These are phyloP conservation scores for Oxyteleia sp. DNA, from an alignment of 2,888 invertebrate genomes.

Conservation along the genomic window DNA sequence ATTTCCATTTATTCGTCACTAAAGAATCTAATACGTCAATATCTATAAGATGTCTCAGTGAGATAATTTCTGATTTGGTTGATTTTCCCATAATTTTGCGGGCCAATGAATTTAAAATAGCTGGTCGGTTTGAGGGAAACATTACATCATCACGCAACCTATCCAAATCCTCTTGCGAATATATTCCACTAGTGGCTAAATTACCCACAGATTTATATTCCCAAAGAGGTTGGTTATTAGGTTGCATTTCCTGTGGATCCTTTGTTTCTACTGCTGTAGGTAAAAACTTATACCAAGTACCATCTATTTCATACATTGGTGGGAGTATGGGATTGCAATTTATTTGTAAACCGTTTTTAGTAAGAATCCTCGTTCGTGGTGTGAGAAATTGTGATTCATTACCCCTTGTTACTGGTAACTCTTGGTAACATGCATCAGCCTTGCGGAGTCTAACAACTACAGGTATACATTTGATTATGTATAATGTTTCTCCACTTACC, in stretches of 20 bases:
- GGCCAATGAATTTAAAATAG: background rate
- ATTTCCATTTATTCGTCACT: background rate
- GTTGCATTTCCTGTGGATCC: background rate
- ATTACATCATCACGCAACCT: background rate
- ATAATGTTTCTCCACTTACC: slow-evolving; percentile 76
- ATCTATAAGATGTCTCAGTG: background rate
- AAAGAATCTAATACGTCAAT: background rate
- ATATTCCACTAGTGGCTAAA: background rate
- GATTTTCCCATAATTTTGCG: background rate
- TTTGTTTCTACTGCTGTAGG: background rate
- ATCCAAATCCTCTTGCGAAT: background rate
- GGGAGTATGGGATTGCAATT: slow-evolving; percentile 72
- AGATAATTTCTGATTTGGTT: background rate
- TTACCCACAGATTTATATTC: background rate
- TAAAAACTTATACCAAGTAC: slow-evolving; percentile 56
- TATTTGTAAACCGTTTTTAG: slow-evolving; percentile 48
- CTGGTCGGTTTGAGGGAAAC: background rate
- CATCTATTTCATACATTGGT: slow-evolving; percentile 63
- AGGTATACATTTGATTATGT: slow-evolving; percentile 77
- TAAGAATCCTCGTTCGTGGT: slow-evolving; percentile 73
- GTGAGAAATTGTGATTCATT: slow-evolving; percentile 63
- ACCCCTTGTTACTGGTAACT: slow-evolving; percentile 67
- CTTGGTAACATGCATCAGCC: slow-evolving; percentile 69
- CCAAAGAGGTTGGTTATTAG: background rate
- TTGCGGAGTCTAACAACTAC: slow-evolving; percentile 66